These are phyloP conservation scores for Megamerina dolium DNA, from an alignment of 2,888 invertebrate genomes.

Conservation along the genomic window DNA sequence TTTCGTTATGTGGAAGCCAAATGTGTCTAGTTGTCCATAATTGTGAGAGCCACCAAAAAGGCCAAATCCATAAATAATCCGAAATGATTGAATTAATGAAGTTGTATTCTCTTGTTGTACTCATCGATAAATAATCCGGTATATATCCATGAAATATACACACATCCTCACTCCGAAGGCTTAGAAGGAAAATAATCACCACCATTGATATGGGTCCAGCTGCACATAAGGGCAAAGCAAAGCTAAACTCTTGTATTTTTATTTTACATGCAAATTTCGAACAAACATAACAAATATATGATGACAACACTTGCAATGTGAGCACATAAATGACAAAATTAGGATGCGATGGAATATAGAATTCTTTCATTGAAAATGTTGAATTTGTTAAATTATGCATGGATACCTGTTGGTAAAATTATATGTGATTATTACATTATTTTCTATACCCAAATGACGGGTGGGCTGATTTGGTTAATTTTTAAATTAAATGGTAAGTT, in stretches of 20 bases:
- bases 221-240: slow-evolving; percentile 74
- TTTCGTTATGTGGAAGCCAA: slow-evolving; percentile 77
- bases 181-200: slow-evolving; percentile 61
- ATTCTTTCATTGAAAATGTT: slow-evolving; percentile 17
- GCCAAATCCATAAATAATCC: slow-evolving; percentile 72
- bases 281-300: slow-evolving; percentile 62
- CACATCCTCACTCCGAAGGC: slow-evolving; percentile 58
- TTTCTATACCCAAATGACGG: no score
- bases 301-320: slow-evolving; percentile 59
- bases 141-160: slow-evolving; percentile 63
- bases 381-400: slow-evolving; percentile 14
- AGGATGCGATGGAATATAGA: slow-evolving; percentile 31
- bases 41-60: slow-evolving; percentile 76
- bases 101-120: slow-evolving; percentile 43
- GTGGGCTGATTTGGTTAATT: no score
- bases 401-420: no score
- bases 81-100: slow-evolving; percentile 54
- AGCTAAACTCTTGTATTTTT: slow-evolving; percentile 81
- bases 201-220: slow-evolving; percentile 69
- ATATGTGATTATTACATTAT: no score
- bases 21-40: slow-evolving; percentile 79
- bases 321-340: slow-evolving; percentile 54
- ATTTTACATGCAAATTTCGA: slow-evolving; percentile 84
- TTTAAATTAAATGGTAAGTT: no score
- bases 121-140: slow-evolving; percentile 79